Evolutionary conservation across 2,797 vertebrate genomes (phyloP).

Genomic region (Dendrocincla fuliginosa): DNA sequence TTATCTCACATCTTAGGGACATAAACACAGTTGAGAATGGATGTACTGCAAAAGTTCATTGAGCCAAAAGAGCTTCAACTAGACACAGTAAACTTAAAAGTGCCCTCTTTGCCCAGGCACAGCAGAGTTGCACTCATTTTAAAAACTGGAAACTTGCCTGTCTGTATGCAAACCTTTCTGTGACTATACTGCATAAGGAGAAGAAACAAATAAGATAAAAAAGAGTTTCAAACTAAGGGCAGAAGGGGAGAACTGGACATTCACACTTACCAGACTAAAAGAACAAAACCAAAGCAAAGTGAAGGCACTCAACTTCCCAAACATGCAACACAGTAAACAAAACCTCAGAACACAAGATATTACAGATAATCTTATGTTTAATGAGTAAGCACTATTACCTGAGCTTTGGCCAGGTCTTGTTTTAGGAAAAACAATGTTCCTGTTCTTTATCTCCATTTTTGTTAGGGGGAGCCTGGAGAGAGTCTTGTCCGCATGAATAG

Average conservation of each 20-base stretch:
- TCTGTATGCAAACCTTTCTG: neutral
- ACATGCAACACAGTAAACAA: neutral
- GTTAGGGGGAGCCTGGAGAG: constrained; percentile 46
- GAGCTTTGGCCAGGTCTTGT: constrained; percentile 84
- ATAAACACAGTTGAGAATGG: neutral
- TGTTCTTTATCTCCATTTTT: constrained; percentile 84
- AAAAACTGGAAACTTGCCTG: neutral
- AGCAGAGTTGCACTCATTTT: neutral
- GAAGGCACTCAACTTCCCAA: neutral
- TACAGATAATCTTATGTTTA: neutral
- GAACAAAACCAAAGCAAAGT: neutral
- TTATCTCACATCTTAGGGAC: neutral
- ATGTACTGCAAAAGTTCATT: neutral
- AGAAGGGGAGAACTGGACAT: neutral
- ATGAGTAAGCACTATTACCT: constrained; percentile 76
- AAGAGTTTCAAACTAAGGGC: neutral
- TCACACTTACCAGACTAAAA: neutral
- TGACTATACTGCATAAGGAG: neutral
- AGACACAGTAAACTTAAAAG: neutral
- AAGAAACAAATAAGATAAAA: neutral
- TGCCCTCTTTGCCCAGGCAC: neutral
- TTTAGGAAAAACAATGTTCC: constrained; percentile 83
- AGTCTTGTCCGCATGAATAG: constrained; percentile 70
- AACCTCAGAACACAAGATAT: neutral
- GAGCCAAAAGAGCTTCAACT: neutral